phyloP scores from a whole-genome alignment of 2,113 vertebrate genomes.

The Solenodon paradoxus region DNA sequence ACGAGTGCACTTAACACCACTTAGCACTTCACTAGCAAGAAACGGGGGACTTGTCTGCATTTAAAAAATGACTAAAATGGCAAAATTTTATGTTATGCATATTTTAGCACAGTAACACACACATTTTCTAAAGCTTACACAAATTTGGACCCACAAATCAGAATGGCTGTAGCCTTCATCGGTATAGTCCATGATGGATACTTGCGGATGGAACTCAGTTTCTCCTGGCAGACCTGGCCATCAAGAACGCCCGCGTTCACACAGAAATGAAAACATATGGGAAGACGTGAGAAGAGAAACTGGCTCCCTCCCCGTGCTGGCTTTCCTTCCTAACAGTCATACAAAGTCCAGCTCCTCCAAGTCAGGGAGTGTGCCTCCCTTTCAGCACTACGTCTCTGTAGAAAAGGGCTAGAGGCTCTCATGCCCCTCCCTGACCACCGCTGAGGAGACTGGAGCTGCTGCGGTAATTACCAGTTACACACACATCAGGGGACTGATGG shows the following conservation, averaged over 20 bases:
- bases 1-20: accelerated
- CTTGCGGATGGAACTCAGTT: background rate
- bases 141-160: background rate
- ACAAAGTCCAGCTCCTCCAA: accelerated
- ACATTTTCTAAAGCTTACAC: background rate
- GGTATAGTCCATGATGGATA: accelerated
- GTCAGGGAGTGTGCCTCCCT: accelerated
- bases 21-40: background rate
- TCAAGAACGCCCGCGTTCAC: background rate
- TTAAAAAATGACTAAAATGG: background rate
- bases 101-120: background rate
- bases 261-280: accelerated
- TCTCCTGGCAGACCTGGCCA: background rate
- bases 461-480: accelerated
- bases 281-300: accelerated
- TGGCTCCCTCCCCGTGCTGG: background rate
- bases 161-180: background rate
- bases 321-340: background rate
- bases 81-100: background rate
- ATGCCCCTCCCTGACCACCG: accelerated
- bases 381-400: accelerated
- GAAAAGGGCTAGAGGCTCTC: background rate
- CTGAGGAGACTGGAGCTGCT: too few relatives aligned
- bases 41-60: background rate
- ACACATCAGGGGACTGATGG: accelerated